These are phyloP conservation scores for Hemicordylus capensis DNA, from an alignment of 2,113 vertebrate species.

Conservation along the genomic window DNA sequence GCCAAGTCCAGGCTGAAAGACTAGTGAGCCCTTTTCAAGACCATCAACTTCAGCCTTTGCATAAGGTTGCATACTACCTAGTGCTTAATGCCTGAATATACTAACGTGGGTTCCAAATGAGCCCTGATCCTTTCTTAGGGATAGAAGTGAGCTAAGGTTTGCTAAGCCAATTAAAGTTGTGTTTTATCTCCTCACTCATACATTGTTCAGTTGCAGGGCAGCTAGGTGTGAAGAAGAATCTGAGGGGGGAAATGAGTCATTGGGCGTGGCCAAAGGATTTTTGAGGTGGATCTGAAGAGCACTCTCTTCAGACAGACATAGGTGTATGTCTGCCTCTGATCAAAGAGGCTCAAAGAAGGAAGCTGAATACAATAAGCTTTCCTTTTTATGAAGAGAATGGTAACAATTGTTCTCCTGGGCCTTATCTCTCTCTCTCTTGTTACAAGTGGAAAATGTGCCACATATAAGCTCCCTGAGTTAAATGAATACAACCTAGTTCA, in stretches of 20 bases:
- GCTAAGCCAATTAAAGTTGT: neutral
- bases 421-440: slow-evolving; percentile 1
- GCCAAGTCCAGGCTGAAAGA: neutral
- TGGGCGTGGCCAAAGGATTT: neutral
- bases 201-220: too few relatives aligned
- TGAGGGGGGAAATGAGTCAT: neutral
- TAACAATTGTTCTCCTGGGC: neutral
- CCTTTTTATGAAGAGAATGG: neutral
- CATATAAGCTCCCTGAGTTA: neutral
- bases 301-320: neutral
- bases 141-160: neutral
- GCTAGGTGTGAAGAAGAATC: neutral
- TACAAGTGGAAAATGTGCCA: neutral
- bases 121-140: neutral
- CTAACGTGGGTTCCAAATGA: neutral
- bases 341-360: neutral
- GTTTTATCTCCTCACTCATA: neutral
- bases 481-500: neutral
- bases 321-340: too few relatives aligned
- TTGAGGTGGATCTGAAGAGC: neutral
- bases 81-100: too few relatives aligned
- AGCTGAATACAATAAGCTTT: neutral
- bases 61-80: too few relatives aligned
- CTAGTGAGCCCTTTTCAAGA: neutral
- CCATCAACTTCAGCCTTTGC: neutral